Evolutionary conservation across 2,888 invertebrate species (phyloP).

Genomic region (Sinelater perroti): DNA sequence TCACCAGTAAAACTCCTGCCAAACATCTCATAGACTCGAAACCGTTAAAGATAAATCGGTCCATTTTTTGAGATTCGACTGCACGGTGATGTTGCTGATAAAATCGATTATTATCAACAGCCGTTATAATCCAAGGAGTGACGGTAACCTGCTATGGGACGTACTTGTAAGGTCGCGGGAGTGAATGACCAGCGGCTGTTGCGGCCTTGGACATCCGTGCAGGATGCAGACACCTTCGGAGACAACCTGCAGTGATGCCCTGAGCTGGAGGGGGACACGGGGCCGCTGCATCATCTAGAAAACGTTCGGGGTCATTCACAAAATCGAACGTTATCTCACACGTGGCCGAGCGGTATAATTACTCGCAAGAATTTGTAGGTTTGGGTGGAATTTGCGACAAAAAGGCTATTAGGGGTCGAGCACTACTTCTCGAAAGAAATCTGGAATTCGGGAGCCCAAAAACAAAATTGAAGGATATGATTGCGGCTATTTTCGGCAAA

Average conservation of each 20-base stretch:
- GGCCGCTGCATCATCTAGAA: background rate
- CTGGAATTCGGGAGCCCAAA: too few species aligned
- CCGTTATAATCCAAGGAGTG: constrained; percentile 33
- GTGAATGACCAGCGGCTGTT: constrained; percentile 52
- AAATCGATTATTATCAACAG: constrained; percentile 15
- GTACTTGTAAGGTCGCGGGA: constrained; percentile 56
- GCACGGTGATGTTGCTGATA: too few species aligned
- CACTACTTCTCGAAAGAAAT: too few species aligned
- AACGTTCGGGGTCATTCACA: background rate
- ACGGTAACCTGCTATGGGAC: constrained; percentile 41
- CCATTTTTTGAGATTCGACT: constrained; percentile 2
- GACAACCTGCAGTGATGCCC: constrained; percentile 29
- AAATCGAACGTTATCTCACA: background rate
- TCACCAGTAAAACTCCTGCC: too few species aligned
- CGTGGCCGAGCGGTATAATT: too few species aligned
- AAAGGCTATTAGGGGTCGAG: too few species aligned
- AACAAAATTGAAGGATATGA: too few species aligned
- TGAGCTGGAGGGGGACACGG: background rate
- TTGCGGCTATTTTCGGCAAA: too few species aligned
- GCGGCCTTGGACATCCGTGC: constrained; percentile 51
- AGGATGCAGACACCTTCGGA: constrained; percentile 42
- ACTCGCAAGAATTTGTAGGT: too few species aligned
- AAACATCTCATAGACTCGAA: too few species aligned
- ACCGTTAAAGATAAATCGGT: constrained; percentile 4
- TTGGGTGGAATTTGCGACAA: too few species aligned